Conservation (phyloP, 2,888 invertebrate species). For the Labia minor region DNA sequence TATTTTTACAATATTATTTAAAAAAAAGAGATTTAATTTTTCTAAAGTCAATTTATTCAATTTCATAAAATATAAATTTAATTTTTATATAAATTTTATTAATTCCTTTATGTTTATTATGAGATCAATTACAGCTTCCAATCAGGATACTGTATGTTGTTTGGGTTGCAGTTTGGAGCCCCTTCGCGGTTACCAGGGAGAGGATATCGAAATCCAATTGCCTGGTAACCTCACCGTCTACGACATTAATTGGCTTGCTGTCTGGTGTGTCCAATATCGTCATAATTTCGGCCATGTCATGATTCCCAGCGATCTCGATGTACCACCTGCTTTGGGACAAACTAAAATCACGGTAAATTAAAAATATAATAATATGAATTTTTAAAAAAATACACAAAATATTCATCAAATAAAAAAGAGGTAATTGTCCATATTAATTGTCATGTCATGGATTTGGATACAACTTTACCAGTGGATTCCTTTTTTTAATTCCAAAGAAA, state of each 20-base stretch:
- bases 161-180: constrained; percentile 63
- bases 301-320: constrained; percentile 77
- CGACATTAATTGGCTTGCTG: constrained; percentile 83
- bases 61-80: too few species aligned
- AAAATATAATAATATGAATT: not conserved
- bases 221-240: constrained; percentile 76
- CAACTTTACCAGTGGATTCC: too few species aligned
- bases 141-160: too few species aligned
- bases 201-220: constrained; percentile 81
- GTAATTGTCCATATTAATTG: too few species aligned
- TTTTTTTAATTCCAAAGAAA: too few species aligned
- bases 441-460: too few species aligned
- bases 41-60: too few species aligned
- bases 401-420: not conserved
- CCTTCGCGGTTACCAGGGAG: constrained; percentile 75
- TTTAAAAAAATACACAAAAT: constrained; percentile 2
- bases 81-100: too few species aligned
- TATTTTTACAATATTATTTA: too few species aligned
- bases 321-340: constrained; percentile 81
- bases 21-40: too few species aligned
- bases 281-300: constrained; percentile 86
- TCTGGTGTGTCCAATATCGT: constrained; percentile 82
- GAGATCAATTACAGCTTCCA: too few species aligned
- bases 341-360: constrained; percentile 76
- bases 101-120: too few species aligned